A percentile compares a stretch with the other conserved stretches of the same genome.
These are phyloP conservation scores for Pleuronectes platessa DNA, from an alignment of 2,113 vertebrate species.

Conservation along the genomic window DNA sequence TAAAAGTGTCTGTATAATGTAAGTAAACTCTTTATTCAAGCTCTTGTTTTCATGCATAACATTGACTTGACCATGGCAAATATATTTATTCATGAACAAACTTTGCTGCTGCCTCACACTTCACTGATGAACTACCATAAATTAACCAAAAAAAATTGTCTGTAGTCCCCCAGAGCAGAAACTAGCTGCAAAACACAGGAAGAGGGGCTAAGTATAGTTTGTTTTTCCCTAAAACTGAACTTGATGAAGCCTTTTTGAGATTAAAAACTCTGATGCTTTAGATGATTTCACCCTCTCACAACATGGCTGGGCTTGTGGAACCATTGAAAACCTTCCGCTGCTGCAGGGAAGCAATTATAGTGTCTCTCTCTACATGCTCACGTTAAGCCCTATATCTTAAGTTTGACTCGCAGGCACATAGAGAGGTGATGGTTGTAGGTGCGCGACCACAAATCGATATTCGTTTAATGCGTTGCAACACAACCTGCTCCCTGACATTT, in stretches of 20 bases:
- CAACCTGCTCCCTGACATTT: constrained; percentile 62
- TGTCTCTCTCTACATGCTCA: neutral
- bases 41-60: constrained; percentile 2
- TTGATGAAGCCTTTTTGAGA: constrained; percentile 24
- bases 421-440: constrained; percentile 47
- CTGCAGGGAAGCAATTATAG: constrained; percentile 12
- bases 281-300: constrained; percentile 28
- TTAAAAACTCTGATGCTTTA: constrained; percentile 10
- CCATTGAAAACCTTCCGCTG: constrained; percentile 26
- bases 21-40: constrained; percentile 9
- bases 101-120: neutral
- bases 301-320: constrained; percentile 15
- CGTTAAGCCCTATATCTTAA: constrained; percentile 5
- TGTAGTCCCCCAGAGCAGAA: constrained; percentile 24
- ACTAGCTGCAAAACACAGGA: constrained; percentile 27
- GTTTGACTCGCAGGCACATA: constrained; percentile 38
- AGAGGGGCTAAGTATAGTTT: constrained; percentile 15
- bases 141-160: constrained; percentile 31
- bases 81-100: constrained; percentile 29
- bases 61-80: constrained; percentile 1
- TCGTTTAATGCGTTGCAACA: constrained; percentile 55
- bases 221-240: constrained; percentile 42
- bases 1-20: neutral
- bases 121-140: neutral
- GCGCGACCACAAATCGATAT: constrained; percentile 57